These are phyloP conservation scores for Chelonia mydas DNA, from an alignment of 2,797 vertebrate genomes.

Conservation along the genomic window DNA sequence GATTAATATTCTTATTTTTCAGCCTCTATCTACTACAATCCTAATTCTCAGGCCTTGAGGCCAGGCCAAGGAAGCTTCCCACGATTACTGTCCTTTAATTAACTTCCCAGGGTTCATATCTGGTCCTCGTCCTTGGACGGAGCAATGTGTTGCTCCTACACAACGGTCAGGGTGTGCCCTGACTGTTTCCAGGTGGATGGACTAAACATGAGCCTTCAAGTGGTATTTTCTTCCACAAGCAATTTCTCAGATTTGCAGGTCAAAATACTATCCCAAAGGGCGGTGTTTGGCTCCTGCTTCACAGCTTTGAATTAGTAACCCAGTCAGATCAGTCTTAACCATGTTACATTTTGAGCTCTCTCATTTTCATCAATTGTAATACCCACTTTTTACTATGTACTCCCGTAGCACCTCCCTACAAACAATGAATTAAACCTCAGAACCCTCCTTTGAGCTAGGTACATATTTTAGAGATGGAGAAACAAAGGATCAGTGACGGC, in stretches of 20 bases:
- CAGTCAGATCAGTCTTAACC: not conserved
- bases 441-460: not conserved
- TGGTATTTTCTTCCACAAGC: not conserved
- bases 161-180: too few relatives aligned
- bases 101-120: too few relatives aligned
- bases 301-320: not conserved
- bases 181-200: too few relatives aligned
- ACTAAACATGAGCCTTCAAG: too few relatives aligned
- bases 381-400: not conserved
- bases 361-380: not conserved
- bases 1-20: too few relatives aligned
- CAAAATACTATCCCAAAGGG: not conserved
- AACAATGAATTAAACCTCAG: not conserved
- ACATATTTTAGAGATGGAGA: not conserved
- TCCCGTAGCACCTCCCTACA: not conserved
- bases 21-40: too few relatives aligned
- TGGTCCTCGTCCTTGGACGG: too few relatives aligned
- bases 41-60: too few relatives aligned
- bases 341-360: not conserved
- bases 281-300: not conserved
- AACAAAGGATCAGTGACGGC: not conserved
- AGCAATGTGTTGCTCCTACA: too few relatives aligned
- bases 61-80: too few relatives aligned
- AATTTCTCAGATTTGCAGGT: not conserved
- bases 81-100: too few relatives aligned